Evolutionary conservation across 2,888 invertebrate species (phyloP).

Genomic region (Rhamnusium bicolor): DNA sequence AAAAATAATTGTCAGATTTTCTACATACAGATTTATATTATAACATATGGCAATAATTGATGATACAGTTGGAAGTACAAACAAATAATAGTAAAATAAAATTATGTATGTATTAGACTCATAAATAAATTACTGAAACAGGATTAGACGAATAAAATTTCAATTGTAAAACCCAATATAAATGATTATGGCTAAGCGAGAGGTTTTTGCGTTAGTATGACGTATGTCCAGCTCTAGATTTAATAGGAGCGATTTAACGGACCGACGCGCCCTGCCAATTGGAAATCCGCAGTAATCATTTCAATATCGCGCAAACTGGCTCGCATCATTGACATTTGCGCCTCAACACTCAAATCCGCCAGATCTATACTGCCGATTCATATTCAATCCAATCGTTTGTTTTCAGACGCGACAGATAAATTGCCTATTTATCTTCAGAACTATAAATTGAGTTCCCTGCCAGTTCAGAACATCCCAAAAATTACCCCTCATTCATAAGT

Average conservation of each 20-base stretch:
- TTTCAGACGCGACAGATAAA: conserved; percentile 46
- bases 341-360: conserved; percentile 37
- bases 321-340: conserved; percentile 49
- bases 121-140: neutral
- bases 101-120: neutral
- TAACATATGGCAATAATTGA: no score
- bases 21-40: no score
- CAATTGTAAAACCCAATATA: conserved; percentile 9
- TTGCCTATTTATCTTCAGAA: conserved; percentile 47
- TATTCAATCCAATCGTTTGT: conserved; percentile 51
- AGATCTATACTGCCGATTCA: conserved; percentile 40
- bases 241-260: conserved; percentile 44
- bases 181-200: conserved; percentile 13
- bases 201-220: conserved; percentile 24
- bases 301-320: conserved; percentile 47
- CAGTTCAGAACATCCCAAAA: conserved; percentile 9
- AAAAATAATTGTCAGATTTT: no score
- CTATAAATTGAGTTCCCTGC: conserved; percentile 37
- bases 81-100: no score
- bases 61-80: no score
- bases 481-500: conserved; percentile 35
- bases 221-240: conserved; percentile 37
- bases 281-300: conserved; percentile 49
- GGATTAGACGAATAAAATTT: conserved; percentile 8
- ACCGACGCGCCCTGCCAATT: conserved; percentile 40